phyloP scores from a whole-genome alignment of 2,113 vertebrate species.

The Pelodiscus sinensis region DNA sequence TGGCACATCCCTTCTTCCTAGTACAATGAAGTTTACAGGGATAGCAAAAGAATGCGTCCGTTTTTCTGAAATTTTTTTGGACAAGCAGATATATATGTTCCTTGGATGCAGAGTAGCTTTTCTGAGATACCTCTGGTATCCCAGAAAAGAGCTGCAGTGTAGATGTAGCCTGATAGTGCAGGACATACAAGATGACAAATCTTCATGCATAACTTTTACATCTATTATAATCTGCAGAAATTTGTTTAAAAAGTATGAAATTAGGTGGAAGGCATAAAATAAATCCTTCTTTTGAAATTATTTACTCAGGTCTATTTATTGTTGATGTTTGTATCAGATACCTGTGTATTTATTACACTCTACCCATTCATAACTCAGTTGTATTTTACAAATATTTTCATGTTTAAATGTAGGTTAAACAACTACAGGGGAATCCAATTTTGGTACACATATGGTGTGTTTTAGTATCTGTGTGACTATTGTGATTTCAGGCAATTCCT shows the following conservation, averaged over 20 bases:
- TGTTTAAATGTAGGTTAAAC: not conserved
- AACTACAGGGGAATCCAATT: not conserved
- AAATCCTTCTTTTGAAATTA: slow-evolving; percentile 18
- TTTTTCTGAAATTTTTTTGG: no score
- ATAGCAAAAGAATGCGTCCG: no score
- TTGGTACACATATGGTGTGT: not conserved
- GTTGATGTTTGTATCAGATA: not conserved
- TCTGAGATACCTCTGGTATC: no score
- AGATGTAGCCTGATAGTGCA: not conserved
- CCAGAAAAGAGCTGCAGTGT: no score
- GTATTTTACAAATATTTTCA: not conserved
- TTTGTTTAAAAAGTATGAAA: slow-evolving; percentile 5
- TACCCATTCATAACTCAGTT: not conserved
- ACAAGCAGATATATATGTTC: no score
- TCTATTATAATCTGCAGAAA: not conserved
- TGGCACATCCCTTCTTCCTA: no score
- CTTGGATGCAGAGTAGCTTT: no score
- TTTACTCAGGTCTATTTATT: slow-evolving; percentile 1
- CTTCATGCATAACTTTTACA: not conserved
- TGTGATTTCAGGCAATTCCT: slow-evolving; percentile 10
- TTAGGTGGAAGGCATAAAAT: not conserved
- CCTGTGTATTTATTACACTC: not conserved
- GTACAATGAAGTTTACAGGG: no score
- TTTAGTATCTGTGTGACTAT: slow-evolving; percentile 15
- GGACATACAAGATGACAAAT: not conserved